Base-by-base conservation (phyloP, 1,140 invertebrate genomes). In the Zaprionus nigranus region DNA sequence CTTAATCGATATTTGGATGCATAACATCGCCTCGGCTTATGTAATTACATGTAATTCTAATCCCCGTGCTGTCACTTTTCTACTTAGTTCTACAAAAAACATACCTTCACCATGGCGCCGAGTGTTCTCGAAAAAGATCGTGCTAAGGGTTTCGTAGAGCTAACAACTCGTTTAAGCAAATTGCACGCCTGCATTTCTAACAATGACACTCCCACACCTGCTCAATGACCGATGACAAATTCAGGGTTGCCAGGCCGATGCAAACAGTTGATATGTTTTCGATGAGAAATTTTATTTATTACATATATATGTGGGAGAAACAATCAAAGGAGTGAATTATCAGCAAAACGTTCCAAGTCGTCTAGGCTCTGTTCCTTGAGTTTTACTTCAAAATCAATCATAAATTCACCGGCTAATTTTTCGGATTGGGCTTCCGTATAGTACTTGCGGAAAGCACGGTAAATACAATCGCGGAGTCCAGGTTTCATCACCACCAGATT, bases 401-500 rank as follows among this genome's bases (percentile, higher is more conserved):
- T 94, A 75, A 94, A 94, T 76, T 93, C 91, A 34, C 92, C 91
- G 1, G 93, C 85, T 11, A 94, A 85, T 9, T 78, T 38, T 38
- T 93, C 92, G 0, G 93, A 88, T 75, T 94, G 93, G 43, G 92
- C 87, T 60, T 94, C 93, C 24, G 85, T 82, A 73, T 94, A 94
- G 63, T 93, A 94, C 78, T 93, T 93, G 24, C 90, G 84, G 54
- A 94, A 92, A n/a, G 93, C 93, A 9, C 91, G 84, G 26, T 82
- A 78, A 5, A 94, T 86, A 7, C 92, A 88, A 24, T 91, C 86
- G 36, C 92, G 81, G 0, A 94, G 65, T n/a, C 94, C 93, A 12
- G 93, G 93, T 62, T 94, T 94, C 81, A 93, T 93, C 5, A 94
- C 84, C 9, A 94, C 92, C 11, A 94, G 79, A 66, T 93, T 94